Percentiles rank a stretch among this genome's conserved stretches.
Conservation (phyloP, 2,113 vertebrate species). For the Melanocharis versteri region DNA sequence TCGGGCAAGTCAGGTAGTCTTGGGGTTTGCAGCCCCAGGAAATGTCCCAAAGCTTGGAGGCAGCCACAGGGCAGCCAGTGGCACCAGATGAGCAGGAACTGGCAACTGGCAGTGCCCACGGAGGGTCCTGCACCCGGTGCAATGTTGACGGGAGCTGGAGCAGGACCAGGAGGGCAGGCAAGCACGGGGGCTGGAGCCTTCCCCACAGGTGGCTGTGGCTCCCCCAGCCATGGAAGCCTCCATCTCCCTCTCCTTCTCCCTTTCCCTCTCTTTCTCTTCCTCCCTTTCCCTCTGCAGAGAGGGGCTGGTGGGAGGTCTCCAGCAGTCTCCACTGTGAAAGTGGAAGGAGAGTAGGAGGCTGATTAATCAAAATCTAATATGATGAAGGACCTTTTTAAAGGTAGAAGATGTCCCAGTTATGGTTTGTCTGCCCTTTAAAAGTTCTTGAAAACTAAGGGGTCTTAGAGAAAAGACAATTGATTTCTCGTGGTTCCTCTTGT, state of each 20-base stretch:
- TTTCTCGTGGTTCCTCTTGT: not conserved
- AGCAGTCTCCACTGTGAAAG: rapidly evolving
- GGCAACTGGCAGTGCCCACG: rapidly evolving
- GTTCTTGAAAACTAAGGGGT: conserved; percentile 14
- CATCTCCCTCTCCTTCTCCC: not conserved
- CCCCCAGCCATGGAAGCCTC: not conserved
- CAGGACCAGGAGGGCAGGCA: not conserved
- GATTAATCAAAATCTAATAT: not conserved
- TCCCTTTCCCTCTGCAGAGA: not conserved
- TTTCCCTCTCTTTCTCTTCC: not conserved
- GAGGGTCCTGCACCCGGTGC: rapidly evolving
- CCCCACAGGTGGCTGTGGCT: rapidly evolving
- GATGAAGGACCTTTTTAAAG: not conserved
- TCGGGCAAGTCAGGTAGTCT: not conserved
- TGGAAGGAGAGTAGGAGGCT: not conserved
- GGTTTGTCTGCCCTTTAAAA: conserved; percentile 10
- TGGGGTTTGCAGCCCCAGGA: not conserved
- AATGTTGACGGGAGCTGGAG: rapidly evolving
- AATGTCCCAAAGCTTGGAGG: not conserved
- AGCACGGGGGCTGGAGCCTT: not conserved
- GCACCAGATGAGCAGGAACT: not conserved
- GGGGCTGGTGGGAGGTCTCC: not conserved
- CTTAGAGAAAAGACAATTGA: not conserved
- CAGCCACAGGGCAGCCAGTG: not conserved
- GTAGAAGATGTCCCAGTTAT: not conserved